A percentile compares a stretch with the other conserved stretches of the same genome.
Conservation (phyloP, 2,797 vertebrate genomes). For the Crocidura indochinensis region DNA sequence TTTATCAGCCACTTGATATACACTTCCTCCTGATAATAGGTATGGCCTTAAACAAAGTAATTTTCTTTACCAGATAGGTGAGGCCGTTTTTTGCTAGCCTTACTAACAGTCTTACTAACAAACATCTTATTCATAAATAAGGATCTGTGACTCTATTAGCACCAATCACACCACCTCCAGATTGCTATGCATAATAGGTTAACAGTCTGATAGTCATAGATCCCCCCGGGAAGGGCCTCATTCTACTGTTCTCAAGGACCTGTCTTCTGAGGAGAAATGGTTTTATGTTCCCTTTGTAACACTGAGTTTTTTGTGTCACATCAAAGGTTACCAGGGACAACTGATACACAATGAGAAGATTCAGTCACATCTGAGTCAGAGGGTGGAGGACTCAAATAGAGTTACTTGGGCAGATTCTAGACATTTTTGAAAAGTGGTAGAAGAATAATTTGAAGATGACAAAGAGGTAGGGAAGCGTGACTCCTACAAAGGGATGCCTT, state of each 20-base stretch:
- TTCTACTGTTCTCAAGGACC: background rate
- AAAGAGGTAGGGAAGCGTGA: background rate
- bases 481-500: background rate
- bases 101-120: slow-evolving; percentile 5
- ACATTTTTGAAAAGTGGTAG: background rate
- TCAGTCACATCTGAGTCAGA: background rate
- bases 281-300: background rate
- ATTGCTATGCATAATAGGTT: slow-evolving; percentile 9
- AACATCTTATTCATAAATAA: slow-evolving; percentile 5
- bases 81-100: background rate
- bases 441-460: background rate
- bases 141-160: background rate
- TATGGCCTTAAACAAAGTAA: background rate
- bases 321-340: background rate
- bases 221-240: background rate
- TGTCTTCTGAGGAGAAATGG: slow-evolving; percentile 21
- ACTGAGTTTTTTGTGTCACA: background rate
- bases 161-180: slow-evolving; percentile 30
- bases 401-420: background rate
- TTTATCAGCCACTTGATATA: background rate
- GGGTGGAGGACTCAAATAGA: background rate
- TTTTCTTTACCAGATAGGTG: slow-evolving; percentile 8
- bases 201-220: slow-evolving; percentile 12
- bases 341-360: background rate
- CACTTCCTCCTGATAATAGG: background rate